These are phyloP conservation scores for Halictus ligatus DNA, from an alignment of 2,888 invertebrate genomes.

Conservation along the genomic window DNA sequence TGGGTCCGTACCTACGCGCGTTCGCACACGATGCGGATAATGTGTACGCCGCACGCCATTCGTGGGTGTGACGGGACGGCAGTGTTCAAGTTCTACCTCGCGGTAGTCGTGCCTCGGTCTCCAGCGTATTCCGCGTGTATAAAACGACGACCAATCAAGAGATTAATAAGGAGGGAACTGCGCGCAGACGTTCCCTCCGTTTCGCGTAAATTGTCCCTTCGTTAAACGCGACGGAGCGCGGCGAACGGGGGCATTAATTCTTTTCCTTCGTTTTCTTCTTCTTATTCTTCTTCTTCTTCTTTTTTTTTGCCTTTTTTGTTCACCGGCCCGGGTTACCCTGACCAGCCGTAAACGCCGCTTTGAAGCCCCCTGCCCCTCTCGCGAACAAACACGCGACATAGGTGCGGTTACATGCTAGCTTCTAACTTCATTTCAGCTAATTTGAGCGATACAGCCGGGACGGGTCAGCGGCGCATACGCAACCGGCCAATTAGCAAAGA, in stretches of 20 bases:
- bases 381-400: slow-evolving; percentile 36
- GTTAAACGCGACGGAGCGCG: slow-evolving; percentile 28
- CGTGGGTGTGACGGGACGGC: slow-evolving; percentile 77
- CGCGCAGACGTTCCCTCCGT: slow-evolving; percentile 47
- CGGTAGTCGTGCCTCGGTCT: slow-evolving; percentile 35
- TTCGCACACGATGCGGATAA: slow-evolving; percentile 65
- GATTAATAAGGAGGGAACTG: slow-evolving; percentile 65
- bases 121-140: slow-evolving; percentile 50
- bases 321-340: background rate
- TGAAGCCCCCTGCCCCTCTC: slow-evolving; percentile 16
- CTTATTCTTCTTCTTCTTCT: background rate
- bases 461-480: background rate
- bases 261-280: background rate
- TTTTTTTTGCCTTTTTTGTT: background rate
- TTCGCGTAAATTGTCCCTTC: slow-evolving; percentile 50
- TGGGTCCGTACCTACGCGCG: slow-evolving; percentile 47
- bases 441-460: slow-evolving; percentile 20
- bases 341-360: slow-evolving; percentile 42
- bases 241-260: slow-evolving; percentile 19
- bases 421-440: slow-evolving; percentile 42
- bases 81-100: slow-evolving; percentile 50
- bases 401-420: slow-evolving; percentile 42
- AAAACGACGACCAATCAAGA: slow-evolving; percentile 58
- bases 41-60: slow-evolving; percentile 78
- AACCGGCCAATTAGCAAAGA: slow-evolving; percentile 13